Base-by-base conservation (phyloP, 2,888 invertebrate species). In the Harpalus rubripes region DNA sequence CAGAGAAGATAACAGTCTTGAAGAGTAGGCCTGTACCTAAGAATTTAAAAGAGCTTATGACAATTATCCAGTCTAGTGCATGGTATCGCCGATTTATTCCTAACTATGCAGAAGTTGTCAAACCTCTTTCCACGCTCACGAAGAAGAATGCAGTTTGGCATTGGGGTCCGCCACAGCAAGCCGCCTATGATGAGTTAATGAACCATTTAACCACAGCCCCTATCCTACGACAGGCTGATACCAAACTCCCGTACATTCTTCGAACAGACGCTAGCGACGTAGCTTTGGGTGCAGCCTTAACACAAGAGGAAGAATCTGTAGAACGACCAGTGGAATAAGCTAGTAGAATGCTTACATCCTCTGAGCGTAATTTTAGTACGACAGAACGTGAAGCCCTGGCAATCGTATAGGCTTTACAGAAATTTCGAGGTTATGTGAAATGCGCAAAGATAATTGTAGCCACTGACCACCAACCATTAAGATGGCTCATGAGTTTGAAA, bases 291-390 rank as follows among this genome's bases (percentile, higher is more conserved):
- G 68, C 68, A 39, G 68, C n/a, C 7, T 39, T 68, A 41, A 10
- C 39, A 26, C 39, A 68, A 32, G 68, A 15, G 5, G 68, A 68
- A 32, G 39, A 41, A 15, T 2, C 10, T 4, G 7, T n/a, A n/a
- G 39, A 68, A 15, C 12, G 32, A 41, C 68, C 68, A 68, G 32
- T 68, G 2, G 68, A 68, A 15, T 68, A 68, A 6, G 68, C 68
- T 2, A 68, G 68, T 41, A n/a, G 61, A 15, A 7, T 61, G 12
- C 22, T 22, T 26, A 68, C 22, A 7, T 5, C 22, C 3, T 15
- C 68, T 4, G 68, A 68, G 15, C 6, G 15, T 1, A 68, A 68
- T n/a, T 68, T 39, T 15, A n/a, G 1, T 4, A 63, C 63, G 3
- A 39, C 39, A 3, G 39, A 68, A 15, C n/a, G 68, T 2, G 68